Evolutionary conservation across 2,113 vertebrate species (phyloP).

Genomic region (Sinocyclocheilus anshuiensis): DNA sequence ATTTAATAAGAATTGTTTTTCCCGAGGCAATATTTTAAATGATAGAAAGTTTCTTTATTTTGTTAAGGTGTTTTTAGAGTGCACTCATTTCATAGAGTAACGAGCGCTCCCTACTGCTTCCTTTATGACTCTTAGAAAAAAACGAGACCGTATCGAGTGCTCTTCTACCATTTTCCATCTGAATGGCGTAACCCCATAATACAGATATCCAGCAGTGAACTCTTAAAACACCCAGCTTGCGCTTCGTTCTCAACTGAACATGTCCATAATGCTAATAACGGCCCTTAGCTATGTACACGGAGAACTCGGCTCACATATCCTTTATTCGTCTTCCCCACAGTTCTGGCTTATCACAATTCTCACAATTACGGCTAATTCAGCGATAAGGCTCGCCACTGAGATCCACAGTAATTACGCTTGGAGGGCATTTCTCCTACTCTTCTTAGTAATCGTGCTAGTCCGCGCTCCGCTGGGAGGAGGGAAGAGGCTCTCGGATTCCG

Average conservation of each 20-base stretch:
- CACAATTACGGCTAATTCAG: conserved; percentile 71
- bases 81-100: background rate
- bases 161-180: conserved; percentile 28
- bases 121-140: background rate
- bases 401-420: conserved; percentile 71
- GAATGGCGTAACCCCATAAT: conserved; percentile 33
- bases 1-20: background rate
- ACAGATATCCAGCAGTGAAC: conserved; percentile 35
- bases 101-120: background rate
- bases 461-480: background rate
- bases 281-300: conserved; percentile 37
- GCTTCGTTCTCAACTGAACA: conserved; percentile 59
- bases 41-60: background rate
- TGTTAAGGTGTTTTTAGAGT: background rate
- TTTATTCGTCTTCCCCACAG: conserved; percentile 16
- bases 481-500: background rate
- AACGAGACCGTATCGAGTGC: background rate
- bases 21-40: background rate
- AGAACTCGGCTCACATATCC: conserved; percentile 26
- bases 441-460: conserved; percentile 16
- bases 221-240: conserved; percentile 43
- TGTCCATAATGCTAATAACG: conserved; percentile 68
- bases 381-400: conserved; percentile 69
- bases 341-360: conserved; percentile 72
- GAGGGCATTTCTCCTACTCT: conserved; percentile 68